Evolutionary conservation across 2,113 vertebrate genomes (phyloP), one percentile per base, ranked within the genome.

Genomic region (Marmota flaviventris): DNA sequence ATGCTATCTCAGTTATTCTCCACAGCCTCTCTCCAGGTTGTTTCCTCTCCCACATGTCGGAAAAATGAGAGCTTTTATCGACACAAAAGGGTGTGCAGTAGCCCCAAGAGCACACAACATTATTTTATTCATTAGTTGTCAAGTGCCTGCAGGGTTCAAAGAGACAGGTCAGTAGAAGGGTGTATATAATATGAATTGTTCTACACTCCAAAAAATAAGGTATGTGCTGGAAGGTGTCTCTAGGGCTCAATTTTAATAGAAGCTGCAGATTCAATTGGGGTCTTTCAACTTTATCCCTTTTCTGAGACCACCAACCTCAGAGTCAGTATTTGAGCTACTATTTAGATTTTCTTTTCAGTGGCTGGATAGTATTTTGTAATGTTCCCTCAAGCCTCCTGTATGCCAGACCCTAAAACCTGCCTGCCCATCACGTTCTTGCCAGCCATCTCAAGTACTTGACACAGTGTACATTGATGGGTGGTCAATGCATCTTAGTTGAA

Each of bases 91-190:
- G 96, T 65, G 88, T 93, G 87, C 73, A 65, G 48, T 93, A 78
- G 96, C 96, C 96, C 87, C 92, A 91, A 92, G 94, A 97, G 93
- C 90, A 92, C 77, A 94, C 89, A 53, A 88, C 91, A 92, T 97
- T 97, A 98, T 97, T 97, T 97, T 97, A 97, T 98, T 98, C 97
- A 98, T 98, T 96, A 98, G 93, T 88, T 97, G 93, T 95, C 97
- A 96, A 97, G 96, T 92, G 96, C 97, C 98, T 97, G 92, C 88
- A 95, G 96, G 96, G 95, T 97, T 97, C 96, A 95, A 95, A 97
- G 67, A 96, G 92, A 97, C 91, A 95, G 97, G 97, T 97, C 97
- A 96, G 87, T 58, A 81, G 97, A 97, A 93, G 95, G 86, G 72
- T 96, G 70, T 95, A 87, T 85, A 94, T 92, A 94, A 97, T 97